These are phyloP conservation scores for Eupithecia abbreviata DNA, from an alignment of 2,888 invertebrate species.

Conservation along the genomic window DNA sequence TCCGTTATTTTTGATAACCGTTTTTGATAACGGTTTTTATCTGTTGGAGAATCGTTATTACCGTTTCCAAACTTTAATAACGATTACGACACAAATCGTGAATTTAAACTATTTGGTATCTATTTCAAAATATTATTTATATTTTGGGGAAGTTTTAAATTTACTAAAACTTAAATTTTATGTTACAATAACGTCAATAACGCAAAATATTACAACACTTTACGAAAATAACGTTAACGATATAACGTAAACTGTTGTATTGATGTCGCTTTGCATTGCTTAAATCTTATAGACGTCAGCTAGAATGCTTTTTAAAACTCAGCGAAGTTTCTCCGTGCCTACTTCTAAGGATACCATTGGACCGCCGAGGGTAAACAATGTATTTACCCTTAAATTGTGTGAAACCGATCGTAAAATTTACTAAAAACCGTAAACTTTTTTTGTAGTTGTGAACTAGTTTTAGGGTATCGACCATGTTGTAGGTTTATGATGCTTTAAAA, in stretches of 20 bases:
- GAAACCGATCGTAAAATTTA: neutral
- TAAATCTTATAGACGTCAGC: constrained; percentile 74
- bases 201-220: constrained; percentile 26
- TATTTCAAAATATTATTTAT: neutral
- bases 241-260: constrained; percentile 35
- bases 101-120: neutral
- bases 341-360: constrained; percentile 90
- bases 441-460: constrained; percentile 3
- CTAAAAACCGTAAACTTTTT: neutral
- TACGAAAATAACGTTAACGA: constrained; percentile 34
- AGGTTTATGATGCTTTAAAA: neutral
- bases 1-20: constrained; percentile 27
- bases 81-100: neutral
- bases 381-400: neutral
- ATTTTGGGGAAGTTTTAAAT: neutral
- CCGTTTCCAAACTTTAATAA: neutral
- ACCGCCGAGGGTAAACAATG: constrained; percentile 72
- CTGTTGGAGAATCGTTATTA: neutral
- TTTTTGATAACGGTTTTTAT: constrained; percentile 3
- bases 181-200: constrained; percentile 11
- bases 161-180: neutral
- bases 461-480: neutral
- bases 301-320: constrained; percentile 94
- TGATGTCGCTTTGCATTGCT: constrained; percentile 62
- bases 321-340: constrained; percentile 96